Evolutionary conservation across 1,140 invertebrate species (phyloP), one percentile per base, ranked within the genome.

Genomic region (Ips typographus): DNA sequence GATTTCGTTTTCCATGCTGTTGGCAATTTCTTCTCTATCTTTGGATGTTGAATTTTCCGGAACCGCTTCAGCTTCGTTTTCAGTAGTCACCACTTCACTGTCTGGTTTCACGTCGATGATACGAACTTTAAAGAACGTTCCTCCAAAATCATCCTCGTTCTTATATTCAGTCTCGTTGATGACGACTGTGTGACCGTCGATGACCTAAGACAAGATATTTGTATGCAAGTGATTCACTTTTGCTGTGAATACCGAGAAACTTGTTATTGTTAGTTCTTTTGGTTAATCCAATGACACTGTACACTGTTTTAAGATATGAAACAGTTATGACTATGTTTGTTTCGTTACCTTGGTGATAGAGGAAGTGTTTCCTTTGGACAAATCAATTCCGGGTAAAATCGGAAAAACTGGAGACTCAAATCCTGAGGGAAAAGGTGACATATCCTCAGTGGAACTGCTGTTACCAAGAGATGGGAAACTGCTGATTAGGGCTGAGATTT

Each of bases 151-250:
- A 60, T 82, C 79, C 22, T 81, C 80, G 37, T 82, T 77, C 36
- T 75, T 72, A 75, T 83, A 86, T 6, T 82, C 82, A 0, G 86
- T 86, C 72, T 86, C 83, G 71, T 87, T 87, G 52, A 86, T 80
- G 36, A 84, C 84, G 5, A 87, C 84, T 43, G 83, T 80, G 73
- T 86, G 84, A 40, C 85, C 84, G 53, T 85, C 79, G 71, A 86
- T 84, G 4, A 85, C 64, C 85, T 87, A 59, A 55, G 72, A 76
- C 43, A 38, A 51, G 0, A 55, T 55, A 55, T 47, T 47, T 47
- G n/a, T 47, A 47, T 47, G 44, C 37, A 3, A 49, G 44, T 49
- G 44, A 49, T 1, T 49, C 44, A 49, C 44, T 8, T 22, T 22
- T 22, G 22, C 22, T 22, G 22, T 22, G 22, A 22, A 22, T 22